phyloP scores from a whole-genome alignment of 2,797 vertebrate species.

The Tragopan temminckii region DNA sequence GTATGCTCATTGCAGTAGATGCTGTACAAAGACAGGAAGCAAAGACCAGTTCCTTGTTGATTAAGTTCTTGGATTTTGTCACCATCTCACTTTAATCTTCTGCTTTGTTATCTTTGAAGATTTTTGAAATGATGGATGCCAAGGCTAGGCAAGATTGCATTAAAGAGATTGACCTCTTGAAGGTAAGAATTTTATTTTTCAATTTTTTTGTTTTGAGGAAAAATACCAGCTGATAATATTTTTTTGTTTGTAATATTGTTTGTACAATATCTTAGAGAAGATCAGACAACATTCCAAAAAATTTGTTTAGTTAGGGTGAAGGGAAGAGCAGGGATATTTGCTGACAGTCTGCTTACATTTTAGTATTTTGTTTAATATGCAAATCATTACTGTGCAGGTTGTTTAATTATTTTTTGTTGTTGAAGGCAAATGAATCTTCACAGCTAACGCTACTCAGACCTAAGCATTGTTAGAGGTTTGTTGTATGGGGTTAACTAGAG shows the following conservation, averaged over 20 bases:
- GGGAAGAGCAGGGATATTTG: background rate
- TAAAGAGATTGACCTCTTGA: constrained; percentile 95
- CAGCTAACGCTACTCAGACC: too few relatives aligned
- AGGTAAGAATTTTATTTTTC: constrained; percentile 81
- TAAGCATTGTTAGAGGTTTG: background rate
- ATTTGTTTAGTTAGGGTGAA: background rate
- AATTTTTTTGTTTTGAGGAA: background rate
- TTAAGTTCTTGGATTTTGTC: background rate
- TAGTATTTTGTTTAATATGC: background rate
- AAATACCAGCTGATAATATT: background rate
- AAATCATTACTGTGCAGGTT: background rate
- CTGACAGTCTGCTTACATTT: background rate
- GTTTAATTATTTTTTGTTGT: background rate
- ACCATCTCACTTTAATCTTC: constrained; percentile 1
- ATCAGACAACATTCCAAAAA: background rate
- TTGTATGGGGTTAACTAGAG: background rate
- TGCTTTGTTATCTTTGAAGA: constrained; percentile 76
- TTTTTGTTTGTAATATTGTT: background rate
- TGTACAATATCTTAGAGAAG: background rate
- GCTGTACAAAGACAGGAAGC: background rate
- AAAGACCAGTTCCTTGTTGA: background rate
- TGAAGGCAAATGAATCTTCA: background rate
- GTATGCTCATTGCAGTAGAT: background rate
- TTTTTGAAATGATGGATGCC: constrained; percentile 97
- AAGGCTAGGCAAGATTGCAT: constrained; percentile 94